Base-by-base conservation (phyloP, 2,888 invertebrate species). In the Drosophila conformis region DNA sequence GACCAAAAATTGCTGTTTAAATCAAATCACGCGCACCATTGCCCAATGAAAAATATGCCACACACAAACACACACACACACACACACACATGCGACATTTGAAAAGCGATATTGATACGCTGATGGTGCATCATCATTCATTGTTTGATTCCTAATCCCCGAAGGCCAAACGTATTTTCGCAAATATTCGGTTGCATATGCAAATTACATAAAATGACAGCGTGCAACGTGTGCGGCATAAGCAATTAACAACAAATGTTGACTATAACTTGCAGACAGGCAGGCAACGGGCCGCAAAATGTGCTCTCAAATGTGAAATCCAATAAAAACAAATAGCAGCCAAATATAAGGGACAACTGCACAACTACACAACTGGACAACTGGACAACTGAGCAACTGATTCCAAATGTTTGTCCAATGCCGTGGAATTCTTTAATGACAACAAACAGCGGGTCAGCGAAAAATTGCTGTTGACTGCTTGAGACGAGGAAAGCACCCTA, bases 201-300 rank as follows among this genome's bases (percentile, higher is more conserved):
- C 49, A 62, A 65, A 63, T 63, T 56, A 53, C 59, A 79, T 60
- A 70, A 74, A 83, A 78, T 87, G 76, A 74, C 83, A 64, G 72
- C 35, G 57, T 40, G 69, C 62, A 73, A 83, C 82, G 79, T 74
- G 73, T 76, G 69, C 69, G 77, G 85, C 90, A 87, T 87, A 76
- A 82, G 71, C 88, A 85, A 85, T 85, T 85, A 89, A 89, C 82
- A 84, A 56, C 82, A 69, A 81, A 78, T 71, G 36, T 27, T 56
- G 62, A 68, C 51, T 46, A 76, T 78, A 80, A 69, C 80, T 76
- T 80, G 76, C 80, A 80, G 76, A 15, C n/a, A 36, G 35, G 11
- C 73, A 51, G 46, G 15, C 48, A 48, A 49, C 57, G 31, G 60
- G 51, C 51, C 15, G 35, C 52, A 60, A 67, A 62, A 66, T 54